phyloP scores from a whole-genome alignment of 1,140 invertebrate genomes.

The Lasioglossum baleicum region DNA sequence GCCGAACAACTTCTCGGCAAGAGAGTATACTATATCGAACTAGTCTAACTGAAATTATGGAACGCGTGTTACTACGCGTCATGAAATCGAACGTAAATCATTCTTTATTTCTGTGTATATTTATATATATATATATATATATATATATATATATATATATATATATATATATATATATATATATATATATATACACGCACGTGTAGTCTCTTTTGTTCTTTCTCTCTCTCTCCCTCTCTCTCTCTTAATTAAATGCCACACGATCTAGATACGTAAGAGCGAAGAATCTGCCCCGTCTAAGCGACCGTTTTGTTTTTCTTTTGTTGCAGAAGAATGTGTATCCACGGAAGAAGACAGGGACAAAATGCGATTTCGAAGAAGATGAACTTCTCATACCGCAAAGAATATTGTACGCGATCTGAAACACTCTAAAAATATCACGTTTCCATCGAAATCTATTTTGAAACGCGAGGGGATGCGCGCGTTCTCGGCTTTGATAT shows the following conservation, averaged over 20 bases:
- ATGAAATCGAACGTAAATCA: conserved; percentile 20
- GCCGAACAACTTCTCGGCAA: background rate
- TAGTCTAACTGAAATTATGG: conserved; percentile 12
- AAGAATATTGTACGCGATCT: conserved; percentile 38
- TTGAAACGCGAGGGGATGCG: background rate
- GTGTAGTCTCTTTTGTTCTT: background rate
- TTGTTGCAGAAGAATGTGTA: conserved; percentile 49
- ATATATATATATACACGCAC: too few species aligned
- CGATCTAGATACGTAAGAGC: background rate
- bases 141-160: background rate
- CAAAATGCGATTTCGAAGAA: conserved; percentile 43
- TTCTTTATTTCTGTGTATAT: conserved; percentile 4
- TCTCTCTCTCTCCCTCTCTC: background rate
- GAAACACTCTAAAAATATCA: conserved; percentile 41
- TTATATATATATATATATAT: background rate
- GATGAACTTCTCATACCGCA: conserved; percentile 40
- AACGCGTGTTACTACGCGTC: conserved; percentile 10
- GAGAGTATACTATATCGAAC: conserved; percentile 4
- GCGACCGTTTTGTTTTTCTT: conserved; percentile 44
- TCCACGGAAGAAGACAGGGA: conserved; percentile 35
- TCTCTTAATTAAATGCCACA: background rate
- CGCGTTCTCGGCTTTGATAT: background rate
- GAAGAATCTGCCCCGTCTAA: conserved; percentile 15
- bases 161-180: background rate
- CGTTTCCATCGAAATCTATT: conserved; percentile 10